Percentiles rank a stretch among this genome's conserved stretches.
Evolutionary conservation across 2,113 vertebrate species (phyloP).

Genomic region (Oceanites oceanicus): DNA sequence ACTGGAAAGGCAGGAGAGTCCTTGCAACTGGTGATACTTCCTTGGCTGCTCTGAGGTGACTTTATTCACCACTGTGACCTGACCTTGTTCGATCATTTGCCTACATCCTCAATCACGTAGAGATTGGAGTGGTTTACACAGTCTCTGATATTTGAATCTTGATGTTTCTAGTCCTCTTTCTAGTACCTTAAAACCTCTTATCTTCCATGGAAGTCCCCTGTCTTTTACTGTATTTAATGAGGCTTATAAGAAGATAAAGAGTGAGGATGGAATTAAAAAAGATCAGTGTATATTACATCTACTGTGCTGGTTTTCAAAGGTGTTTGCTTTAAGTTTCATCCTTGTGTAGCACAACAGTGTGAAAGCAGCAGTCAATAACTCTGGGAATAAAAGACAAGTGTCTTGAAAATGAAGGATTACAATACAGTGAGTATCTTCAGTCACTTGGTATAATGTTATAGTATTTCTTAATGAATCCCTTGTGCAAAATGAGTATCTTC

Average conservation of each 20-base stretch:
- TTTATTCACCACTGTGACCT: not conserved
- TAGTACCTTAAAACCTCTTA: not conserved
- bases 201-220: not conserved
- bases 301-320: not conserved
- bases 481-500: not conserved
- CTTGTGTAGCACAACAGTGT: not conserved
- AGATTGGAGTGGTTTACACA: not conserved
- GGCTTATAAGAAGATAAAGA: not conserved
- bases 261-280: not conserved
- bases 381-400: not conserved
- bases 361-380: not conserved
- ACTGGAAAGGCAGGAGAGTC: not conserved
- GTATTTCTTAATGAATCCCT: not conserved
- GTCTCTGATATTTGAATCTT: not conserved
- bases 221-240: not conserved
- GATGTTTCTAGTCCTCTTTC: not conserved
- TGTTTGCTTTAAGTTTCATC: not conserved
- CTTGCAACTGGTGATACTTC: not conserved
- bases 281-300: not conserved
- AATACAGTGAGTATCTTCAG: not conserved
- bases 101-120: accelerated
- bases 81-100: not conserved
- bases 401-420: not conserved
- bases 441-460: not conserved
- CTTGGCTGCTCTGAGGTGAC: not conserved